Conservation (phyloP, 1,140 invertebrate species). For the Diplogasteroides magnus region DNA sequence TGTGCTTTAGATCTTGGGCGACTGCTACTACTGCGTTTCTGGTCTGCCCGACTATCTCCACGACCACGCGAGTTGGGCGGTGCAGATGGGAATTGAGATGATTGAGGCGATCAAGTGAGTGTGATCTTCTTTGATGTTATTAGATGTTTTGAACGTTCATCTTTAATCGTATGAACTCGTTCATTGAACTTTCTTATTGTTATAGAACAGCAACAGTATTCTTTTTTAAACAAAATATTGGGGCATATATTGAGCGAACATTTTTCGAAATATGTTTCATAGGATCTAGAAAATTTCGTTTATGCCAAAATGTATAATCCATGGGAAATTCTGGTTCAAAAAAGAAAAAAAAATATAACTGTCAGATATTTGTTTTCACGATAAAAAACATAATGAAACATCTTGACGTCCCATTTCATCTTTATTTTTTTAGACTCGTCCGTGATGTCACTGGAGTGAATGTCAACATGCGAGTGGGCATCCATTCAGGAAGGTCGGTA, state of each 20-base stretch:
- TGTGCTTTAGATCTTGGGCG: conserved; percentile 66
- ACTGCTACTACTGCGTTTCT: conserved; percentile 83
- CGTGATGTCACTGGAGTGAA: conserved; percentile 71
- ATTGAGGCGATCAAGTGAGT: conserved; percentile 72
- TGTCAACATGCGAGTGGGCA: conserved; percentile 88
- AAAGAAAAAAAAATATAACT: neutral
- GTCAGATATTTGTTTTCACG: too few relatives aligned
- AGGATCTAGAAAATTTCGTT: neutral
- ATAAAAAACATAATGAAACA: too few relatives aligned
- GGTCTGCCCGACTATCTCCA: conserved; percentile 68
- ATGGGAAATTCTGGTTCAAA: neutral
- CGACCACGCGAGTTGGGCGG: conserved; percentile 76
- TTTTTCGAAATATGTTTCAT: too few relatives aligned
- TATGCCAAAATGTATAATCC: too few relatives aligned
- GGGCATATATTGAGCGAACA: too few relatives aligned
- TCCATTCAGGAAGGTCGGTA: conserved; percentile 70
- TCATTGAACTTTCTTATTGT: too few relatives aligned
- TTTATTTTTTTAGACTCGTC: conserved; percentile 59
- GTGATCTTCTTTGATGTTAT: too few relatives aligned
- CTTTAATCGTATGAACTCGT: too few relatives aligned
- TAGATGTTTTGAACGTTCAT: too few relatives aligned
- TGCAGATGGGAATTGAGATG: conserved; percentile 79
- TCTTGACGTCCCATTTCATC: conserved; percentile 11
- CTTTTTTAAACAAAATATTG: too few relatives aligned
- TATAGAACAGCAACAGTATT: too few relatives aligned